Evolutionary conservation across 1,140 invertebrate genomes (phyloP), one percentile per base, ranked within the genome.

Genomic region (Anoplolepis gracilipes): DNA sequence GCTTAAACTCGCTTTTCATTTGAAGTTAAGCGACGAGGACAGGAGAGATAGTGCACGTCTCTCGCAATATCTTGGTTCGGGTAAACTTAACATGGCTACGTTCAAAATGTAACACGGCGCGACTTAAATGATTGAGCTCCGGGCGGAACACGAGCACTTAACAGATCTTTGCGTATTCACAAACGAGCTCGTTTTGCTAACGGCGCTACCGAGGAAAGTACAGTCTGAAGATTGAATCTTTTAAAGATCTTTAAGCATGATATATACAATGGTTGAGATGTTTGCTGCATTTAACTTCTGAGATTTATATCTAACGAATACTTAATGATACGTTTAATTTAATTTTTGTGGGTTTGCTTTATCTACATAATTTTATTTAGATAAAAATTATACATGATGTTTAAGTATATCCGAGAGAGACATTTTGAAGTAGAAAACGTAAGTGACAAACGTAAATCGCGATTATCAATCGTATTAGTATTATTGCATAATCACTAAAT

Each of bases 141-240:
- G 7, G 13, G 53, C 67, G 36, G 13, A 82, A 72, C 78, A 82
- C 59, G 67, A 82, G 78, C 78, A 73, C 78, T 82, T 82, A 82
- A 82, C 65, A 69, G 78, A 73, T 82, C 67, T 28, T 73, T 57
- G 55, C 67, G 53, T 82, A 82, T 82, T 82, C 78, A 82, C 78
- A 82, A 82, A 82, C 78, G 78, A 82, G 67, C 67, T 55, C 25
- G 49, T 81, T 81, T 53, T 36, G 36, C 36, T 72, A 59, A 81
- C 78, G 49, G 64, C 65, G 16, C 19, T 69, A 39, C 46, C 53
- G 19, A 6, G 33, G 3, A n/a, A 16, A 49, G 22, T 36, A 53
- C 46, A 73, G 67, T 55, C 78, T 28, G 42, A 33, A 72, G 78
- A 82, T 82, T 82, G 39, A 59, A 82, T 82, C 78, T 59, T 82